Evolutionary conservation across 2,797 vertebrate genomes (phyloP).

Genomic region (Chaenodraco wilsoni): DNA sequence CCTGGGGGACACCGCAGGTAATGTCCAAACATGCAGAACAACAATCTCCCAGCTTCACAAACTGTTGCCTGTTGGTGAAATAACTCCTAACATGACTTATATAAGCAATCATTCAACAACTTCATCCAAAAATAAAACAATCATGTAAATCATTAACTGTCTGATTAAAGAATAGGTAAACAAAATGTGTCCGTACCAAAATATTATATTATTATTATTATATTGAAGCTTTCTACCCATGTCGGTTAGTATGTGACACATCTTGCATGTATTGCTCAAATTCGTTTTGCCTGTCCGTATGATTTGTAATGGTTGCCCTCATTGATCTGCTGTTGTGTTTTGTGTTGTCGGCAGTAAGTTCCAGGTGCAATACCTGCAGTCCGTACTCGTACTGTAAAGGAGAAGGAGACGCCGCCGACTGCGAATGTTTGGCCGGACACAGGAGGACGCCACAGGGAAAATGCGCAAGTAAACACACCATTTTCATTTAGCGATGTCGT

Average conservation of each 20-base stretch:
- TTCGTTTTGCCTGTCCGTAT: not conserved
- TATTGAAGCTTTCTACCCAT: not conserved
- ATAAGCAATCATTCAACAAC: not conserved
- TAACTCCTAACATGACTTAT: no score
- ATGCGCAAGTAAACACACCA: constrained; percentile 75
- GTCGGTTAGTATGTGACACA: not conserved
- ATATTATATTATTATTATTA: no score
- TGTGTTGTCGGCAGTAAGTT: constrained; percentile 79
- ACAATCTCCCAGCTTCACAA: no score
- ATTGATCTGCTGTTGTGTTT: constrained; percentile 8
- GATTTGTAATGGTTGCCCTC: not conserved
- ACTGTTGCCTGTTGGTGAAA: no score
- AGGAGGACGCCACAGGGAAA: constrained; percentile 53
- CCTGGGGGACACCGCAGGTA: no score
- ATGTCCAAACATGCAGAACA: not conserved
- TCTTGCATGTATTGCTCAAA: not conserved
- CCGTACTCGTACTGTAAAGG: constrained; percentile 84
- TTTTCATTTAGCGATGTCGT: not conserved
- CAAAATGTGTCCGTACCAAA: not conserved
- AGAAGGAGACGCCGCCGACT: constrained; percentile 62
- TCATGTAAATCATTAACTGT: not conserved
- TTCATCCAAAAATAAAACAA: not conserved
- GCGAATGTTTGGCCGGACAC: constrained; percentile 88
- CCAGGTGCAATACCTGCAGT: constrained; percentile 83
- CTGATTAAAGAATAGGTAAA: not conserved